Evolutionary conservation across 1,140 invertebrate species (phyloP), one percentile per base, ranked within the genome.

Genomic region (Drosophila pseudoananassae): DNA sequence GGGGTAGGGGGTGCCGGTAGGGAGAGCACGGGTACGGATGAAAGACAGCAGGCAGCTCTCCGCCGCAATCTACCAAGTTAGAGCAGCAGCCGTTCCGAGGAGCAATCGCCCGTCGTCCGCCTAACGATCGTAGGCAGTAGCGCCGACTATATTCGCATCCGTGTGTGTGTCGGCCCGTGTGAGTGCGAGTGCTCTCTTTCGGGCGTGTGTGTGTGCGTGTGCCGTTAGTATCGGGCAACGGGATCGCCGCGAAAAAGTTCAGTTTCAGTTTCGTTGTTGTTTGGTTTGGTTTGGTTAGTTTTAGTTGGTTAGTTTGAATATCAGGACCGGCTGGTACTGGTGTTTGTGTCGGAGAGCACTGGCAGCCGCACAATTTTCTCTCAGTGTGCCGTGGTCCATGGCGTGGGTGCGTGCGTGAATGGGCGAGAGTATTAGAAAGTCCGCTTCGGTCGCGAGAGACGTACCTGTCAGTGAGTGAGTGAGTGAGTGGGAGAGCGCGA

Each of bases 201-300:
- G n/a, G 14, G 43, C 9, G 9, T 27, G 8, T 10, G 33, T 27
- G 20, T 33, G 17, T 20, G n/a, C 84, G 82, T 71, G 77, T 71
- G 82, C 83, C 83, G 83, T 87, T 83, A 87, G 83, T 87, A 88
- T 87, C 83, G 43, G 83, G 55, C 83, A 88, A 87, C 83, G 84
- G 83, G 79, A 88, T 88, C 83, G 83, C 76, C 49, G 63, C 73
- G 78, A 72, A 87, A 75, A 87, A 88, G 83, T 87, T 88, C 83
- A 82, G 82, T 85, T 85, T 87, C 78, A 82, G 84, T 87, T 81
- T 87, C 83, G 82, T 63, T 78, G 76, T 78, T 78, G 68, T 81
- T 72, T 76, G 50, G 66, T 70, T 76, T 76, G 72, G 71, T 74
- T 76, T 76, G 71, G 73, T 76, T 76, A 76, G 72, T 76, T 76